Evolutionary conservation across 2,113 vertebrate species (phyloP), one percentile per base, ranked within the genome.

Genomic region (Parus major): DNA sequence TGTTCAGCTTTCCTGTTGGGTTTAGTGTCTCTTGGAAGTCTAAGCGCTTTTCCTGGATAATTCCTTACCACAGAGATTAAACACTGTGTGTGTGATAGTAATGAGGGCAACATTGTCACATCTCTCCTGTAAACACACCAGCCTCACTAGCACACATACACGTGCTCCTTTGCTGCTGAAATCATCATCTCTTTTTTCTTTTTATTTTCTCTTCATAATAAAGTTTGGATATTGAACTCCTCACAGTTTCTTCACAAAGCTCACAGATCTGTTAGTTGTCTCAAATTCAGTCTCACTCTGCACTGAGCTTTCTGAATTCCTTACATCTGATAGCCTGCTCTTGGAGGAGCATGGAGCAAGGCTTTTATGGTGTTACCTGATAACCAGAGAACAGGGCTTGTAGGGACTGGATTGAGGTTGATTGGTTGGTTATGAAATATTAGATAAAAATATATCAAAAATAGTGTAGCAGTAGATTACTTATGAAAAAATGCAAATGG

Each of bases 21-120:
- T 71, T 91, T 70, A 83, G 76, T 15, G 61, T 72, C 66, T 93
- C 39, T 73, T 90, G 85, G 78, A 94, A 68, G 41, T 87, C 1
- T 14, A 81, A 78, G 46, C 0, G 1, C 55, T 90, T 47, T 79
- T 84, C 70, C 70, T 56, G 61, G 75, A 12, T 90, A 88, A 80
- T 90, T 82, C 77, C 52, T 88, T 46, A 46, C 44, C n/a, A 3
- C 7, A 14, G 78, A 93, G 85, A 71, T 95, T 56, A 79, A 85
- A 68, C 41, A 10, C 35, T 53, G 33, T 27, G 28, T 86, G 44
- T 61, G 72, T 47, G 75, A 57, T 77, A 90, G 55, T 49, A 90
- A 90, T 25, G 71, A 85, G 82, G 90, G 55, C 59, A 65, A 36
- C 66, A 35, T 72, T 86, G 92, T 57, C 59, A 41, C 55, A 63